These are phyloP conservation scores for Chydorus sphaericus DNA, from an alignment of 2,888 invertebrate species.

Conservation along the genomic window DNA sequence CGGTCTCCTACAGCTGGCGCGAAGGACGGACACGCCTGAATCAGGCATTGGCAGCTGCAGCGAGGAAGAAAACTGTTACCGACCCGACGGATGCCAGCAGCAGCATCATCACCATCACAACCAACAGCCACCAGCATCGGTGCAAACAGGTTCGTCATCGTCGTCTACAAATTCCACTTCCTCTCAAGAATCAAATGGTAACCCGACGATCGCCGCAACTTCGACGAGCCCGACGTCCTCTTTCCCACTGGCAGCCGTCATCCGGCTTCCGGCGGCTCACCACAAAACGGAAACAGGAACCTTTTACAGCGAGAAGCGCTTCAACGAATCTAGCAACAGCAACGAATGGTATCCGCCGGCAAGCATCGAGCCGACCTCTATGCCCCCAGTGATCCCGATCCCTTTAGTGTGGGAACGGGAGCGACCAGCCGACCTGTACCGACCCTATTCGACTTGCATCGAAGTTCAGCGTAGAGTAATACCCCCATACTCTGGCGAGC, in stretches of 20 bases:
- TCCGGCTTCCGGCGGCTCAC: not conserved
- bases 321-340: no score
- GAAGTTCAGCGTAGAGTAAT: conserved; percentile 19
- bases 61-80: conserved; percentile 14
- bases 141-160: not conserved
- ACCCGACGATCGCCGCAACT: not conserved
- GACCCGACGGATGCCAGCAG: not conserved
- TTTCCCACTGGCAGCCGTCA: no score
- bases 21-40: conserved; percentile 14
- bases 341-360: conserved; percentile 1
- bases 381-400: conserved; percentile 1
- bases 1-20: conserved; percentile 13
- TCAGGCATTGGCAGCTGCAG: conserved; percentile 16
- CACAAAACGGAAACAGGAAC: not conserved
- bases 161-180: not conserved
- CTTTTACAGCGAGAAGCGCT: not conserved
- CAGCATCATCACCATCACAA: conserved; percentile 20
- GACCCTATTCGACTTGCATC: conserved; percentile 18
- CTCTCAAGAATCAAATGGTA: not conserved
- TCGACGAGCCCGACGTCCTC: not conserved
- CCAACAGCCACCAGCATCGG: no score
- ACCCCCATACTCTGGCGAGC: conserved; percentile 19
- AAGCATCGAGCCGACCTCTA: not conserved
- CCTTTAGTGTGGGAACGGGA: conserved; percentile 3
- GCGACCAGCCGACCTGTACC: conserved; percentile 15